Conservation (phyloP, 2,888 invertebrate genomes). For the Therioaphis trifolii region DNA sequence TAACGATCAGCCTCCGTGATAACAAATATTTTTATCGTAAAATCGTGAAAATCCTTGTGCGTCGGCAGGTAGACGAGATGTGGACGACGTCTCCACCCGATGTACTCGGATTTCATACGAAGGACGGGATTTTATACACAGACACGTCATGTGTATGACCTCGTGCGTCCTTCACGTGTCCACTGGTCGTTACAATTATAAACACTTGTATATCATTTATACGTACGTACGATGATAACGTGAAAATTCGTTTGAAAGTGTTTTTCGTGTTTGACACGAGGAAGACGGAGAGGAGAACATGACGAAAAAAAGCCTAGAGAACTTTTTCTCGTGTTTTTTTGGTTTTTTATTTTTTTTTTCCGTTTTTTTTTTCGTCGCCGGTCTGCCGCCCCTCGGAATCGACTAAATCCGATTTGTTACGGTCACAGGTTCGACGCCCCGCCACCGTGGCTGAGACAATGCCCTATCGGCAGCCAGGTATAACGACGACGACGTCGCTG, state of each 20-base stretch:
- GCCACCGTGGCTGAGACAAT: neutral
- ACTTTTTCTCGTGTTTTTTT: slow-evolving; percentile 40
- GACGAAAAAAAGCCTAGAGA: neutral
- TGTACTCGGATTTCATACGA: slow-evolving; percentile 17
- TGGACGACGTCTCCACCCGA: too few species aligned
- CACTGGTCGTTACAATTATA: neutral
- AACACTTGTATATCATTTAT: too few species aligned
- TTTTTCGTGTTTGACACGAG: slow-evolving; percentile 10
- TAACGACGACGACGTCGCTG: too few species aligned
- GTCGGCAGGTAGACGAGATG: neutral
- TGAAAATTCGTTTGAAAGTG: neutral
- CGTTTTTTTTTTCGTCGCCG: too few species aligned
- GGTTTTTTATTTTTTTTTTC: too few species aligned
- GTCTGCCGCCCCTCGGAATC: neutral
- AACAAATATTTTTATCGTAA: too few species aligned
- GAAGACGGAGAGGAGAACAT: too few species aligned
- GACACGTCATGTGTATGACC: neutral
- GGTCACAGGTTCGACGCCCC: neutral
- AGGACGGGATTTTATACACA: slow-evolving; percentile 4
- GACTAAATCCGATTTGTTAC: slow-evolving; percentile 54
- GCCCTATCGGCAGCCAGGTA: neutral
- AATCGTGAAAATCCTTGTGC: too few species aligned
- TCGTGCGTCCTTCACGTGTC: slow-evolving; percentile 28
- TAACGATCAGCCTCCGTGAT: too few species aligned
- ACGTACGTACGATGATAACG: neutral